Percentiles rank a stretch among this genome's conserved stretches.
Evolutionary conservation across 2,888 invertebrate species (phyloP).

Genomic region (Caenorhabditis macrosperma): DNA sequence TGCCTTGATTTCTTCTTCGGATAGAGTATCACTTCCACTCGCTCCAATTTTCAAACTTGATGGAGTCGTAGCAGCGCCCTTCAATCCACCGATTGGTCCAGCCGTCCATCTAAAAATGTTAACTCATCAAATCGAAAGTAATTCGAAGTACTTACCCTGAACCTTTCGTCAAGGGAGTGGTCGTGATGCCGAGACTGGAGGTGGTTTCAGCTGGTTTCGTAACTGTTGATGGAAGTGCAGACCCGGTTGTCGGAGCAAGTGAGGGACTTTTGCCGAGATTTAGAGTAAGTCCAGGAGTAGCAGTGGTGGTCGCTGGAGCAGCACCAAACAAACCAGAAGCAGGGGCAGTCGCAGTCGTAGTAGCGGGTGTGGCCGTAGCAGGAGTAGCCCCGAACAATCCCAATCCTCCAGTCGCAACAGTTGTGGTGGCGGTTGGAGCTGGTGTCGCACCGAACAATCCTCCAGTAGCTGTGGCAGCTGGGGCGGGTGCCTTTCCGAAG

Average conservation of each 20-base stretch:
- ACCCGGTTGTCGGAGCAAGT: background rate
- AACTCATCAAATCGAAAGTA: background rate
- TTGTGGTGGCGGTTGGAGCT: background rate
- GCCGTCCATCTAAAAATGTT: conserved; percentile 52
- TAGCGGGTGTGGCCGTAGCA: background rate
- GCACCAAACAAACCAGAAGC: background rate
- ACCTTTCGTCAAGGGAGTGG: conserved; percentile 50
- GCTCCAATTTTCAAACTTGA: conserved; percentile 48
- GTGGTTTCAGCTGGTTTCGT: conserved; percentile 22
- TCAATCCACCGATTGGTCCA: conserved; percentile 39
- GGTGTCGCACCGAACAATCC: background rate
- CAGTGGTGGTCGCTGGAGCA: conserved; percentile 2
- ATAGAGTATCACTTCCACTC: conserved; percentile 48
- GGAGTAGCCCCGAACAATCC: background rate
- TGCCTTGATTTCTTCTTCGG: conserved; percentile 59
- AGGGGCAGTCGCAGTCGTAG: background rate
- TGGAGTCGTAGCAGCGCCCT: conserved; percentile 24
- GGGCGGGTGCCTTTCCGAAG: background rate
- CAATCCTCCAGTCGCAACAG: background rate
- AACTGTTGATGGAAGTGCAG: conserved; percentile 13
- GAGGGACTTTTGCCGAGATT: background rate
- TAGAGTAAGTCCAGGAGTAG: background rate
- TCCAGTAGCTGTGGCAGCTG: background rate
- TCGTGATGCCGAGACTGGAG: conserved; percentile 6
- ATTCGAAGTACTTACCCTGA: conserved; percentile 27